Conservation (phyloP, 2,888 invertebrate species). For the Salticus scenicus region DNA sequence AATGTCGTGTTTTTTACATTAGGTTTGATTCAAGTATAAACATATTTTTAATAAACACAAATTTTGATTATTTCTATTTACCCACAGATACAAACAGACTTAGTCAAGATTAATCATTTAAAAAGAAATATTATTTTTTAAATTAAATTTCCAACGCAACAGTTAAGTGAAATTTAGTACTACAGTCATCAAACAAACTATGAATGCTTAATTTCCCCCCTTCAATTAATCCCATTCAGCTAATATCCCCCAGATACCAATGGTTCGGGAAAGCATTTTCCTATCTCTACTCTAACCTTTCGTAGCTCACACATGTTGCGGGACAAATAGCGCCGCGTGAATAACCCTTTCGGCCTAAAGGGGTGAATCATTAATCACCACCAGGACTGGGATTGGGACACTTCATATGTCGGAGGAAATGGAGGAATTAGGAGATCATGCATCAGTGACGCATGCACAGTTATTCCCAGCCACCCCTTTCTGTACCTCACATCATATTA, state of each 20-base stretch:
- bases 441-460: background rate
- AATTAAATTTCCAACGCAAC: no score
- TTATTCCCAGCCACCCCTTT: background rate
- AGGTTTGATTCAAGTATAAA: no score
- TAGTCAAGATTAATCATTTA: no score
- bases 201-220: background rate
- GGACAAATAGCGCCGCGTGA: conserved; percentile 60
- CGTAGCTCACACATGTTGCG: conserved; percentile 61
- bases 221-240: background rate
- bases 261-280: conserved; percentile 28
- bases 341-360: conserved; percentile 64
- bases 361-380: conserved; percentile 68
- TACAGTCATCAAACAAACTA: background rate
- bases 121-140: no score
- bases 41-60: no score
- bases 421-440: conserved; percentile 1
- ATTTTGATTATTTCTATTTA: no score
- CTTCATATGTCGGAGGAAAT: background rate
- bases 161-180: background rate
- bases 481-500: no score
- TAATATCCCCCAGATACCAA: conserved; percentile 51
- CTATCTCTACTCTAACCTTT: background rate
- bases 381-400: conserved; percentile 22
- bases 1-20: no score
- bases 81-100: no score